These are phyloP conservation scores for Notarius lentiginosus DNA, from an alignment of 2,113 vertebrate genomes.

Conservation along the genomic window DNA sequence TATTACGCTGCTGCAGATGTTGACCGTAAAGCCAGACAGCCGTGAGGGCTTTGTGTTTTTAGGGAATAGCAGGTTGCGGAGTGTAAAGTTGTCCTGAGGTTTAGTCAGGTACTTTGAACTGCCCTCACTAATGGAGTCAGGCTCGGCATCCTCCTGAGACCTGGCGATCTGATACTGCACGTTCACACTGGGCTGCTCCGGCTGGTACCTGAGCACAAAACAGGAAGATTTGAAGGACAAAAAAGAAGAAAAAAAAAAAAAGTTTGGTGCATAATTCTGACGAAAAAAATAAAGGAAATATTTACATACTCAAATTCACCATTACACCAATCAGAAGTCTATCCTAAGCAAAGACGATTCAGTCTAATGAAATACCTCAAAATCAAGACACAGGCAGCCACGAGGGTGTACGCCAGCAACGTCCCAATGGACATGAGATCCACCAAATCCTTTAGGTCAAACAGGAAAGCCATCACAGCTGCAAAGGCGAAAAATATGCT, in stretches of 20 bases:
- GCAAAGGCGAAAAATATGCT: conserved; percentile 40
- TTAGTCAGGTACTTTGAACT: conserved; percentile 75
- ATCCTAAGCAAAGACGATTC: background rate
- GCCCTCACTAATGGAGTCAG: conserved; percentile 75
- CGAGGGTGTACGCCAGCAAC: conserved; percentile 92
- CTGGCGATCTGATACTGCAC: conserved; percentile 83
- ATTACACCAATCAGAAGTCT: background rate
- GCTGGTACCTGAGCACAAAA: conserved; percentile 82
- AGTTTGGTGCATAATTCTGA: background rate
- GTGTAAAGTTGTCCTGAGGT: conserved; percentile 69
- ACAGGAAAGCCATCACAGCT: conserved; percentile 96
- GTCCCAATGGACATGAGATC: conserved; percentile 98
- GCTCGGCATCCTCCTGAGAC: conserved; percentile 79
- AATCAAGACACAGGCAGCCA: conserved; percentile 92
- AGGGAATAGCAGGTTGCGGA: conserved; percentile 76
- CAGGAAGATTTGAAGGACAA: background rate
- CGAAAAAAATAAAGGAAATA: background rate
- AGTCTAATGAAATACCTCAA: conserved; percentile 77
- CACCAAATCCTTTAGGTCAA: conserved; percentile 93
- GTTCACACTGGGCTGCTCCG: conserved; percentile 78
- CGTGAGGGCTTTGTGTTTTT: conserved; percentile 78
- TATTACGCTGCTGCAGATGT: conserved; percentile 77
- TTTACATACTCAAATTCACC: background rate
- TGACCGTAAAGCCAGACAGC: conserved; percentile 81
- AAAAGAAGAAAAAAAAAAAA: too few species aligned